phyloP scores from a whole-genome alignment of 2,888 invertebrate genomes.

The Nematopogon swammerdamellus region DNA sequence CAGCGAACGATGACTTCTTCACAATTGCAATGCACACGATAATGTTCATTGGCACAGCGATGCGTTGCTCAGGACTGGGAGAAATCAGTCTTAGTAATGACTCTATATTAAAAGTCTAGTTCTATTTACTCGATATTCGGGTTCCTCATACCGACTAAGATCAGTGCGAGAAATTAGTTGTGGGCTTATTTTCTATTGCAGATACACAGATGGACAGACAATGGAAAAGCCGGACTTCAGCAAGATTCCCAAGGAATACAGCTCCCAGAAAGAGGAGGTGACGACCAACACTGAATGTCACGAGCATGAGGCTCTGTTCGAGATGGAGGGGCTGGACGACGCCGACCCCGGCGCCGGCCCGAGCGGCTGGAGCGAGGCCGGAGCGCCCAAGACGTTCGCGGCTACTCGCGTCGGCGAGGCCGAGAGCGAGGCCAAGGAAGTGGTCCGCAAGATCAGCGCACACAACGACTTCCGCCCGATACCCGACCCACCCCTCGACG shows the following conservation, averaged over 20 bases:
- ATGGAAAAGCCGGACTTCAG: slow-evolving; percentile 57
- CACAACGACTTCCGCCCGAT: slow-evolving; percentile 64
- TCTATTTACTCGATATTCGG: no score
- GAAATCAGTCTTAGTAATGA: no score
- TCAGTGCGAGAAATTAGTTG: no score
- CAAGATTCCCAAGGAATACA: slow-evolving; percentile 41
- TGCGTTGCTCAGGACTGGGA: no score
- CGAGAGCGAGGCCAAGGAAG: slow-evolving; percentile 47
- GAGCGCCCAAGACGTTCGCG: slow-evolving; percentile 50
- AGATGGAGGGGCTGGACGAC: slow-evolving; percentile 64
- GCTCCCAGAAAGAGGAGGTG: slow-evolving; percentile 27
- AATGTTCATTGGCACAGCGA: no score
- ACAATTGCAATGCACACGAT: no score
- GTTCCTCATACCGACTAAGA: no score
- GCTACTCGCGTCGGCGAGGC: slow-evolving; percentile 48
- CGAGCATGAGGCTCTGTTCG: slow-evolving; percentile 62
- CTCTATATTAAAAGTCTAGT: no score
- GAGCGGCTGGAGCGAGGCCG: slow-evolving; percentile 47
- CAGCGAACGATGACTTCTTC: no score
- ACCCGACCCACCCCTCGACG: slow-evolving; percentile 26
- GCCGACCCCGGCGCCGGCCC: no score
- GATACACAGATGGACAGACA: slow-evolving; percentile 57
- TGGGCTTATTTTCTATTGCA: slow-evolving; percentile 18
- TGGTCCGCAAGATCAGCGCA: slow-evolving; percentile 60
- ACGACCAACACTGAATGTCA: slow-evolving; percentile 15